Percentiles rank a stretch among this genome's conserved stretches.
phyloP scores from a whole-genome alignment of 1,140 invertebrate species.

The Diabrotica undecimpunctata region DNA sequence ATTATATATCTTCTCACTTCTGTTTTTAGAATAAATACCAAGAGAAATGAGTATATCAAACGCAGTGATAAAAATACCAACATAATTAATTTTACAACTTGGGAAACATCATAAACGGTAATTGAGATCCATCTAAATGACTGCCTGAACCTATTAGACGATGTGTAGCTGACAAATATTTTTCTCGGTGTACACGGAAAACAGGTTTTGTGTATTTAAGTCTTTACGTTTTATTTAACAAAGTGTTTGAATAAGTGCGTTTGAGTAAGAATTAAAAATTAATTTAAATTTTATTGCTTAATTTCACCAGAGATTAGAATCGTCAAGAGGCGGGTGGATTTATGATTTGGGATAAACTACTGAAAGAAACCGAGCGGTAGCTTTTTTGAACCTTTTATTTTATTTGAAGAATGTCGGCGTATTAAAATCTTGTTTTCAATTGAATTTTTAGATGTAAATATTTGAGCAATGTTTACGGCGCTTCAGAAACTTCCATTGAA shows the following conservation, averaged over 20 bases:
- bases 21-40: no score
- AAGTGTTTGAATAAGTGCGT: constrained; percentile 19
- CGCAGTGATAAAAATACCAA: no score
- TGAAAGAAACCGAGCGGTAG: constrained; percentile 14
- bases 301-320: constrained; percentile 18
- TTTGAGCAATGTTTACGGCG: neutral
- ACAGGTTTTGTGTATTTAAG: constrained; percentile 16
- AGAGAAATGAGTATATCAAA: no score
- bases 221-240: constrained; percentile 10
- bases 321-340: constrained; percentile 9
- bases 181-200: neutral
- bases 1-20: no score
- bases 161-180: neutral
- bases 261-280: constrained; percentile 22
- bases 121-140: no score
- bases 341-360: constrained; percentile 12
- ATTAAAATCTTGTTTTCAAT: constrained; percentile 17
- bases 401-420: constrained; percentile 13
- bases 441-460: constrained; percentile 15
- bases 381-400: constrained; percentile 7
- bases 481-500: neutral
- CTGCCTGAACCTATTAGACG: no score
- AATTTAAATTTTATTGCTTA: constrained; percentile 24
- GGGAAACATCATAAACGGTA: no score
- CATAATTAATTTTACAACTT: no score